Conservation (phyloP, 1,140 invertebrate species). For the Pseudomyrmex pallidus region DNA sequence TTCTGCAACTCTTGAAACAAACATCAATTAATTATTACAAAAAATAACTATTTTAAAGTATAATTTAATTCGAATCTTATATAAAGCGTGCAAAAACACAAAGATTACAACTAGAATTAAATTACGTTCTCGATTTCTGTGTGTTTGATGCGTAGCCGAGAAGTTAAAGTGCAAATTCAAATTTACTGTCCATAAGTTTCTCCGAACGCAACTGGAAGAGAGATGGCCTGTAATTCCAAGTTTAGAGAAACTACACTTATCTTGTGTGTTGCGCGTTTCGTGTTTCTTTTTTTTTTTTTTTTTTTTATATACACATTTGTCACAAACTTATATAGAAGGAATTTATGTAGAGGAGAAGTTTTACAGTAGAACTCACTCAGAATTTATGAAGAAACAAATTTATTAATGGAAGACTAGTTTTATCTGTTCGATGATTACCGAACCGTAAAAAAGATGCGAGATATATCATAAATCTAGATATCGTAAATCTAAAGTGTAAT, state of each 20-base stretch:
- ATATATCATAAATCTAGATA: conserved; percentile 12
- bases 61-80: conserved; percentile 24
- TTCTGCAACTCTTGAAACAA: too few species aligned
- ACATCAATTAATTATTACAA: background rate
- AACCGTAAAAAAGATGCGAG: background rate
- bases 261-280: background rate
- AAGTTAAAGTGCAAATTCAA: conserved; percentile 61
- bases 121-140: conserved; percentile 55
- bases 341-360: conserved; percentile 19
- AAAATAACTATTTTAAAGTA: conserved; percentile 39
- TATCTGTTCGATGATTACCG: background rate
- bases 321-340: background rate
- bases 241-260: conserved; percentile 48
- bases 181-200: conserved; percentile 56
- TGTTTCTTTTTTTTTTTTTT: conserved; percentile 2
- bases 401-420: conserved; percentile 34
- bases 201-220: conserved; percentile 46
- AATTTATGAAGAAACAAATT: conserved; percentile 24
- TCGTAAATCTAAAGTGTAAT: background rate
- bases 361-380: background rate
- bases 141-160: conserved; percentile 39
- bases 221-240: conserved; percentile 56
- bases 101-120: conserved; percentile 48
- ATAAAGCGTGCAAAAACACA: conserved; percentile 28
- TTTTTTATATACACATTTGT: background rate